A percentile compares a stretch with the other conserved stretches of the same genome.
Evolutionary conservation across 1,140 invertebrate species (phyloP).

Genomic region (Theocolax elegans): DNA sequence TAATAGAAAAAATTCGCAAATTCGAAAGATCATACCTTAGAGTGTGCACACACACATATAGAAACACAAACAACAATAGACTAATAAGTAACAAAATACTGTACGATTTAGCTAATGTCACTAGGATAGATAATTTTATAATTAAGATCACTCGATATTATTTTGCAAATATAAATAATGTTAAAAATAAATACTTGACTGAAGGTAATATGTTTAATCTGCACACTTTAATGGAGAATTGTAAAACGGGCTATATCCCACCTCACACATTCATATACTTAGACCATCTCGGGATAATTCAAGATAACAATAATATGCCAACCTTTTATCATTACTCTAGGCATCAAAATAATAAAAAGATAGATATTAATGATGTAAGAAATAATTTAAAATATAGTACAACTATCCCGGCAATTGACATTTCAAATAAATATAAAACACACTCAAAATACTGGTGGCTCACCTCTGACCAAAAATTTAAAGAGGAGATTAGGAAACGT

Average conservation of each 20-base stretch:
- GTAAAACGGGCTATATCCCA: neutral
- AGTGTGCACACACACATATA: no score
- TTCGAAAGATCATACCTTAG: slow-evolving; percentile 26
- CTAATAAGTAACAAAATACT: neutral
- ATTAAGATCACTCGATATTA: neutral
- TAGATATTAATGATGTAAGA: no score
- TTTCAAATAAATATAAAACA: no score
- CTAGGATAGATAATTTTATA: neutral
- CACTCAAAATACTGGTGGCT: no score
- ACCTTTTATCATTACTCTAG: neutral
- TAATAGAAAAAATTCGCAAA: slow-evolving; percentile 38
- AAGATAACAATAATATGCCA: neutral
- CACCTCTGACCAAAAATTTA: no score
- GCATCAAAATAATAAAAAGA: neutral
- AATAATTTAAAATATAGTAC: no score
- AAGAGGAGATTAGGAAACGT: no score
- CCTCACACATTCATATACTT: neutral
- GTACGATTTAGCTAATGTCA: neutral
- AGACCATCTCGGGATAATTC: neutral
- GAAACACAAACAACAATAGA: neutral
- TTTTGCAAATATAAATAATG: neutral
- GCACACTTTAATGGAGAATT: no score
- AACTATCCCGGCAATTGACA: no score
- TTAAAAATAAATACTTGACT: no score
- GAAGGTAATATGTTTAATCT: no score